Conservation (phyloP, 2,113 vertebrate genomes). For the Psammodynastes pulverulentus region DNA sequence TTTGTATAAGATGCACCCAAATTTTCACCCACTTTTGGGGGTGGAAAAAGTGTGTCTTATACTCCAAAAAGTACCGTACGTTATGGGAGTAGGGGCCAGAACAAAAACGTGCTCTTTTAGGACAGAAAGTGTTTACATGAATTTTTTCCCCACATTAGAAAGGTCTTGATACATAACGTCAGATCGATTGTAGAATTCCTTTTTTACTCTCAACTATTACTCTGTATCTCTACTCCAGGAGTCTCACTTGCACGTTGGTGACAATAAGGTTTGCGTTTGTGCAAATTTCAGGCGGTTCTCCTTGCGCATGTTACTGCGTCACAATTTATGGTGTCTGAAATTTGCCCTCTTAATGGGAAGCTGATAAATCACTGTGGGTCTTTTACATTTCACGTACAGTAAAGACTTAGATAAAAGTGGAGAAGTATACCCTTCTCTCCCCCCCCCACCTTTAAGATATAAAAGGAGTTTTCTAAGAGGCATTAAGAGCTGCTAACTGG, state of each 20-base stretch:
- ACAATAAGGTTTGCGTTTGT: conserved; percentile 18
- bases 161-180: not conserved
- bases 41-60: too few relatives aligned
- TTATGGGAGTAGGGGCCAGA: not conserved
- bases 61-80: too few relatives aligned
- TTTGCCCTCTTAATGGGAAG: conserved; percentile 1
- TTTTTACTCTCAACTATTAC: conserved; percentile 17
- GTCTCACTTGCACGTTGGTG: not conserved
- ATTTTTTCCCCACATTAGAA: not conserved
- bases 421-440: conserved; percentile 39
- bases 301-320: conserved; percentile 18
- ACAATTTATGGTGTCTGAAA: conserved; percentile 43
- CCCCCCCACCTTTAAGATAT: conserved; percentile 5
- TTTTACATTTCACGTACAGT: conserved; percentile 26
- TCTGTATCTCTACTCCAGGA: conserved; percentile 18
- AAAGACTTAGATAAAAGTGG: conserved; percentile 47
- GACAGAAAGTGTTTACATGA: not conserved
- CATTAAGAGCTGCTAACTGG: conserved; percentile 34
- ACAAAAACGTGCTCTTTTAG: not conserved
- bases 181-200: conserved; percentile 16
- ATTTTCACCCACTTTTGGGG: too few relatives aligned
- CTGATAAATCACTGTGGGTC: conserved; percentile 40
- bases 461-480: conserved; percentile 37
- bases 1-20: too few relatives aligned
- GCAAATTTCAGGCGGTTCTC: not conserved